Percentiles rank a stretch among this genome's conserved stretches.
Evolutionary conservation across 1,140 invertebrate genomes (phyloP).

Genomic region (Euwallacea fornicatus): DNA sequence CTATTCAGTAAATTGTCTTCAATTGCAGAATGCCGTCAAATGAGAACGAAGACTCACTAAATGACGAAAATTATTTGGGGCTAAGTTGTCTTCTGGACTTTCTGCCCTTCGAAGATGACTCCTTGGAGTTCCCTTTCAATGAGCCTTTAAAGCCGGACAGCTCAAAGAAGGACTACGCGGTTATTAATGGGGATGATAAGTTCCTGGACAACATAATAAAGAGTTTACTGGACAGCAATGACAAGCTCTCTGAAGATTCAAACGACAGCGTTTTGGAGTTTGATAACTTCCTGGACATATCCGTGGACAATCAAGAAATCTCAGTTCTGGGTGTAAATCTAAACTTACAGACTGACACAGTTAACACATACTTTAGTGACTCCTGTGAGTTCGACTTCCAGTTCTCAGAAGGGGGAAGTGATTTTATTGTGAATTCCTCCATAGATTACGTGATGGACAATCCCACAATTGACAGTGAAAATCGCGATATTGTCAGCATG

Average conservation of each 20-base stretch:
- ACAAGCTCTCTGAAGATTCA: conserved; percentile 4
- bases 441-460: conserved; percentile 31
- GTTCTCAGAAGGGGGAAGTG: conserved; percentile 31
- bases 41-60: conserved; percentile 14
- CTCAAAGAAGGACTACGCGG: conserved; percentile 18
- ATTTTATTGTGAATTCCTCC: conserved; percentile 28
- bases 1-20: conserved; percentile 2
- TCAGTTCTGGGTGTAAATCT: conserved; percentile 47
- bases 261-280: conserved; percentile 29
- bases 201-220: conserved; percentile 41
- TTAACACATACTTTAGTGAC: conserved; percentile 23
- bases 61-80: conserved; percentile 29
- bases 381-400: conserved; percentile 33
- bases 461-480: conserved; percentile 18
- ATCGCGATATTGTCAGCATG: conserved; percentile 44
- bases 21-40: conserved; percentile 15
- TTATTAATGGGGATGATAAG: conserved; percentile 40
- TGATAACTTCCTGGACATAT: conserved; percentile 34
- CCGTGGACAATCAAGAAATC: conserved; percentile 36
- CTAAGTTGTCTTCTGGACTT: conserved; percentile 30
- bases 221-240: conserved; percentile 37
- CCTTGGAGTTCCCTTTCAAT: conserved; percentile 23
- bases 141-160: conserved; percentile 4
- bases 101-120: conserved; percentile 37
- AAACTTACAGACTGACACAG: conserved; percentile 34